These are phyloP conservation scores for Maconellicoccus hirsutus DNA, from an alignment of 1,140 invertebrate species.

Conservation along the genomic window DNA sequence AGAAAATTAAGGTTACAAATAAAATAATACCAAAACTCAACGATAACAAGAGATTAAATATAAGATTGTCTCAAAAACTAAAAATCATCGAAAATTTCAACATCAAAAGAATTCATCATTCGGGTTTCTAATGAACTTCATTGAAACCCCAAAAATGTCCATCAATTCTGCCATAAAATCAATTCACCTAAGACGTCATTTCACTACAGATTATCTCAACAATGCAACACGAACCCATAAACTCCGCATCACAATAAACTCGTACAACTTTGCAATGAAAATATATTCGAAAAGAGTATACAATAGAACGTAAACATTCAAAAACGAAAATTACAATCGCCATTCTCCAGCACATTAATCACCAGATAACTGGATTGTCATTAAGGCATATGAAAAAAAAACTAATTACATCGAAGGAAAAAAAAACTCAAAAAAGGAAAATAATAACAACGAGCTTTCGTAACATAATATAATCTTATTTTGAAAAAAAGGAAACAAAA, in stretches of 20 bases:
- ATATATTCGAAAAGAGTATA: conserved; percentile 1
- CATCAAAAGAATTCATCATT: too few relatives aligned
- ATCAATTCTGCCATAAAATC: too few relatives aligned
- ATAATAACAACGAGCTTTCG: neutral
- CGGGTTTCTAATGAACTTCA: too few relatives aligned
- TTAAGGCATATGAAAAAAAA: neutral
- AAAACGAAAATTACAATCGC: conserved; percentile 1
- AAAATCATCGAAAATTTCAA: too few relatives aligned
- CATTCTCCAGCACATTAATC: neutral
- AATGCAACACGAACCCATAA: neutral
- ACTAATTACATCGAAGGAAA: neutral
- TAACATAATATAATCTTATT: neutral
- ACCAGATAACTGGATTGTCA: conserved; percentile 3
- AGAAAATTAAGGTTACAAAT: too few relatives aligned
- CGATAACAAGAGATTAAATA: too few relatives aligned
- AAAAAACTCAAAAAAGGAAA: neutral
- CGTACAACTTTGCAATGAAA: conserved; percentile 3
- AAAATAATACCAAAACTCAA: too few relatives aligned
- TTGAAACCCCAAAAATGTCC: too few relatives aligned
- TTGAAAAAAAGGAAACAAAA: neutral
- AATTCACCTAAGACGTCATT: too few relatives aligned
- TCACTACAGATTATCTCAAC: too few relatives aligned
- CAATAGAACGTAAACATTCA: conserved; percentile 4
- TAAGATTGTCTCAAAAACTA: too few relatives aligned
- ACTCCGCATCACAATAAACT: neutral